Percentiles rank a stretch among this genome's conserved stretches.
Conservation (phyloP, 1,140 invertebrate genomes). For the Penaeus japonicus region DNA sequence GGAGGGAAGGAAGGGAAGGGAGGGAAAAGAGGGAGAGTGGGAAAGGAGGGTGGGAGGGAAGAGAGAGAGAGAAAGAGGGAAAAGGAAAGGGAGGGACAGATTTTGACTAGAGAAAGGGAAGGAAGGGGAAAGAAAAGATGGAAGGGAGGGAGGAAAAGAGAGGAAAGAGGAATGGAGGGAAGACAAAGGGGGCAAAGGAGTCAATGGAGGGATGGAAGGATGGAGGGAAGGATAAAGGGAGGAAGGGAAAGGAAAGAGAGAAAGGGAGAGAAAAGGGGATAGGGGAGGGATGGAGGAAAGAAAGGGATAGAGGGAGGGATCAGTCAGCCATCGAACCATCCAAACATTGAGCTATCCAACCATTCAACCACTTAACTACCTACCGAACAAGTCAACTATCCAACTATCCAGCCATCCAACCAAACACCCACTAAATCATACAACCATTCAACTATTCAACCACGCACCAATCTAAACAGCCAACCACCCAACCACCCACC, state of each 20-base stretch:
- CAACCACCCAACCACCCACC: too few species aligned
- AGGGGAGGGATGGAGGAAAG: not conserved
- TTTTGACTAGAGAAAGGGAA: too few species aligned
- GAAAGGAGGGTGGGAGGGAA: not conserved
- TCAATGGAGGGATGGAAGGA: not conserved
- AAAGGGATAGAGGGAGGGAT: not conserved
- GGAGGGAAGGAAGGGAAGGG: not conserved
- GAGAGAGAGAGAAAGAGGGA: not conserved
- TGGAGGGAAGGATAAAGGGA: not conserved
- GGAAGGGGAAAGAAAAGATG: not conserved
- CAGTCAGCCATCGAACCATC: too few species aligned
- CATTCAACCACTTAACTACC: too few species aligned
- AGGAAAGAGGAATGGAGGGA: not conserved
- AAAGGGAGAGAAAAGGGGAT: not conserved
- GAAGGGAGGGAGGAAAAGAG: not conserved
- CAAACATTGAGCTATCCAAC: too few species aligned
- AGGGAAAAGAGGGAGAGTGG: not conserved
- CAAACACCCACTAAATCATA: too few species aligned
- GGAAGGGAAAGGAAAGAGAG: not conserved
- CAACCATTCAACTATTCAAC: too few species aligned
- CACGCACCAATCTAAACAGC: too few species aligned
- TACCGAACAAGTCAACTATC: too few species aligned
- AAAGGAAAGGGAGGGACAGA: not conserved
- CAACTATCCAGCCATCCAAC: too few species aligned
- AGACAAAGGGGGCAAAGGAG: not conserved